Base-by-base conservation (phyloP, 1,140 invertebrate genomes). In the Teleopsis dalmanni region DNA sequence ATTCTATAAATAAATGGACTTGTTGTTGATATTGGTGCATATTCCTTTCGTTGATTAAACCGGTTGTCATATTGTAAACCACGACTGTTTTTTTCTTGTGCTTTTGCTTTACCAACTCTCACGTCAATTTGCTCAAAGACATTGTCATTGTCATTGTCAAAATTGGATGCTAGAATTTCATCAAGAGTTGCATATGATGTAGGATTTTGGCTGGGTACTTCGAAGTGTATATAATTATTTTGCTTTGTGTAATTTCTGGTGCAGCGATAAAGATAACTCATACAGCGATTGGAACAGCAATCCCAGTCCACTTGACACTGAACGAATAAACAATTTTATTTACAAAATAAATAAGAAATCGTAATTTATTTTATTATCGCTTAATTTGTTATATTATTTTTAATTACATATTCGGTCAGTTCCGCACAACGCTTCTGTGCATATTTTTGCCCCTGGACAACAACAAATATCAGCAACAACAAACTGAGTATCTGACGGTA, bases 271-370 rank as follows among this genome's bases (percentile, higher is more conserved):
- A 35, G 29, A 25, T 64, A 69, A 6, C 57, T 69, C 48, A 64
- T 44, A 38, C 65, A 69, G n/a, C 54, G 69, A 16, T 55, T 36
- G 0, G 65, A 64, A 22, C 65, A 69, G 41, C 65, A 69, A 9
- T 69, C 62, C 18, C 7, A 35, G 38, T 69, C 59, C 16, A 38
- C 51, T 47, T 66, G 57, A 21, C 65, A 69, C 65, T 69, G 14
- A 4, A 50, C 19, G 29, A 37, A 29, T n/a, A 21, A 13, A 25
- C 25, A 7, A 42, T 18, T 38, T 37, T 2, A 40, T 25, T 25
- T 23, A 13, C 23, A 25, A 40, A 40, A 7, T 4, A 22, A 38
- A 2, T 10, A 38, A 38, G 18, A 19, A 40, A 40, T 23, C 22
- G 7, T 40, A 36, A 13, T 36, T n/a, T n/a, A n/a, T n/a, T n/a